Base-by-base conservation (phyloP, 2,797 vertebrate species). In the Sebastes matsubarae region DNA sequence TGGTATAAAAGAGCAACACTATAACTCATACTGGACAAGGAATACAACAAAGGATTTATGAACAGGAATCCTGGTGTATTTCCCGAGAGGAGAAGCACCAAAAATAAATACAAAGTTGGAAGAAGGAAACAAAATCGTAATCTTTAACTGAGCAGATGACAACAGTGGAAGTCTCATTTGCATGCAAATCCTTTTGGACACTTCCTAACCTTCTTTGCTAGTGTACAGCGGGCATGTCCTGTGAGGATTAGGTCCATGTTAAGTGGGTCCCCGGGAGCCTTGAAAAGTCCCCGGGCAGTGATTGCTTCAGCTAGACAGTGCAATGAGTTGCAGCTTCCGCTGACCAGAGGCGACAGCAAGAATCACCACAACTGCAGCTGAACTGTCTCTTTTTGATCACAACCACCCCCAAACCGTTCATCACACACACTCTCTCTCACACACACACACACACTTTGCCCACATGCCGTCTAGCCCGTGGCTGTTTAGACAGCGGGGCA, bases 271-370 rank as follows among this genome's bases (percentile, higher is more conserved):
- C 69, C 64, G 25, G 83, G 75, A 86, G 87, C 50, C 42, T 20
- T 25, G 68, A 75, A 79, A 54, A 80, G 85, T 87, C 89, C 72
- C 82, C 59, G 2, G 88, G 81, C 85, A 36, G 69, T 74, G 84
- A 92, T 90, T 92, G 83, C 85, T 68, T 90, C 73, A 79, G 87
- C 87, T 79, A 77, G 85, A 85, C 77, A 71, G 63, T 68, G 75
- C 80, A 88, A 90, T 89, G 85, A 91, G 80, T 69, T 84, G 38
- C 77, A 85, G 85, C 76, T 83, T 77, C 73, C 8, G 14, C 73
- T 89, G 87, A 91, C 86, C 61, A 80, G 72, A 71, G 79, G 81
- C 67, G 57, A 84, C 69, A 74, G 81, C 34, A 68, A 65, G 79
- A 89, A 87, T 85, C 84, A 74, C 55, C 68, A 74, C 46, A 29